These are phyloP conservation scores for Pogonomyrmex barbatus DNA, from an alignment of 1,140 invertebrate species.

Conservation along the genomic window DNA sequence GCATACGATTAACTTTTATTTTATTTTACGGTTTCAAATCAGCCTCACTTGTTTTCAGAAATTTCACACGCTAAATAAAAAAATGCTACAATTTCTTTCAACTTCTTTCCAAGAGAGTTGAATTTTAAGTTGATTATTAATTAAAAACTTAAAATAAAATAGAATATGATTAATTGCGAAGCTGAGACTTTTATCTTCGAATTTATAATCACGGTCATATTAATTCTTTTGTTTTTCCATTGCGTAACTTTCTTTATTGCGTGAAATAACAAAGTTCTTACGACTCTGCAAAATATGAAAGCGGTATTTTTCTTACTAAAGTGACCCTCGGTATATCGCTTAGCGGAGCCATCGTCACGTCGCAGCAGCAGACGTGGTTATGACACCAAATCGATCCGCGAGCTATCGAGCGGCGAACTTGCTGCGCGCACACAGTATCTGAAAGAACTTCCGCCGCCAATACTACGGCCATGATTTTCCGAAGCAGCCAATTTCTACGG, in stretches of 20 bases:
- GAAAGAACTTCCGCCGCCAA: conserved; percentile 34
- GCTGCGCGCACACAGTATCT: conserved; percentile 30
- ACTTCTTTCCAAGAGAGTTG: not conserved
- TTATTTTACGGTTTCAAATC: not conserved
- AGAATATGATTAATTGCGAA: not conserved
- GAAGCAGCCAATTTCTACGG: not conserved
- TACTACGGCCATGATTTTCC: not conserved
- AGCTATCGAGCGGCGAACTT: conserved; percentile 52
- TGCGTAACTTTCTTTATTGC: not conserved
- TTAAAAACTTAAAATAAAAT: not conserved
- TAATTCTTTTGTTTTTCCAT: not conserved
- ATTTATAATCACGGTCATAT: not conserved
- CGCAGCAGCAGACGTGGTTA: conserved; percentile 58
- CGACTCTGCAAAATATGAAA: not conserved
- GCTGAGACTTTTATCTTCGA: not conserved
- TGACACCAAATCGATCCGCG: conserved; percentile 58
- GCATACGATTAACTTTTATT: not conserved
- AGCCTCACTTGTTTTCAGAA: not conserved
- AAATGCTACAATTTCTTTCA: not conserved
- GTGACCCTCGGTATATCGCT: conserved; percentile 24
- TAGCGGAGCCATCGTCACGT: conserved; percentile 67
- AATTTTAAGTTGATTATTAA: not conserved
- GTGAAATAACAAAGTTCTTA: not conserved
- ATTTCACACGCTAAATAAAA: not conserved
- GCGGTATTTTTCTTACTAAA: conserved; percentile 32